Evolutionary conservation across 2,888 invertebrate genomes (phyloP).

Genomic region (Hydraecia micacea): DNA sequence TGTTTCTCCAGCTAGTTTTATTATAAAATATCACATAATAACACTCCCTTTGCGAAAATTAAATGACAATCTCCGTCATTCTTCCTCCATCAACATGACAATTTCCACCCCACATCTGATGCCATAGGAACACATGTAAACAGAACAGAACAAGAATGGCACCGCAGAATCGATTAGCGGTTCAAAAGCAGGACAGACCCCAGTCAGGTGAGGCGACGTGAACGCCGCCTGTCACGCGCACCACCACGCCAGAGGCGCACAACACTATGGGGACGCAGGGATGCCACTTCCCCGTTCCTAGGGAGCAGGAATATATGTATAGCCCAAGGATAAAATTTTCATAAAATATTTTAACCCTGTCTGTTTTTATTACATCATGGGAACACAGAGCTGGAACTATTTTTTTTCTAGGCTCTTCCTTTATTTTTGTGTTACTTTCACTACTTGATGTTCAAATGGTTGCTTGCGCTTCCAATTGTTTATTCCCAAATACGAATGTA

Average conservation of each 20-base stretch:
- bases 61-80: not conserved
- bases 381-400: too few species aligned
- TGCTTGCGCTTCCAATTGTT: too few species aligned
- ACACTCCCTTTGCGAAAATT: not conserved
- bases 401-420: too few species aligned
- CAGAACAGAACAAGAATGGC: constrained; percentile 43
- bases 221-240: constrained; percentile 69
- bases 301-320: not conserved
- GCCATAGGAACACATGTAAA: constrained; percentile 13
- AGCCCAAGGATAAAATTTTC: too few species aligned
- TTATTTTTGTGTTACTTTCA: too few species aligned
- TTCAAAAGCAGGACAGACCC: constrained; percentile 64
- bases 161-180: constrained; percentile 58
- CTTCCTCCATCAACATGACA: not conserved
- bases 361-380: too few species aligned
- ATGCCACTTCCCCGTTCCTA: constrained; percentile 17
- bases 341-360: too few species aligned
- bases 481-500: too few species aligned
- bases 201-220: constrained; percentile 68
- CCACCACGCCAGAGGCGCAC: constrained; percentile 58
- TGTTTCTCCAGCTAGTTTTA: not conserved
- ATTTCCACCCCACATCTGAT: not conserved
- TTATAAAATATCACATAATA: not conserved
- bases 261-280: constrained; percentile 38
- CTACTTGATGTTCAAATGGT: too few species aligned